Conservation (phyloP, 2,888 invertebrate genomes). For the Exephanes ischioxanthus region DNA sequence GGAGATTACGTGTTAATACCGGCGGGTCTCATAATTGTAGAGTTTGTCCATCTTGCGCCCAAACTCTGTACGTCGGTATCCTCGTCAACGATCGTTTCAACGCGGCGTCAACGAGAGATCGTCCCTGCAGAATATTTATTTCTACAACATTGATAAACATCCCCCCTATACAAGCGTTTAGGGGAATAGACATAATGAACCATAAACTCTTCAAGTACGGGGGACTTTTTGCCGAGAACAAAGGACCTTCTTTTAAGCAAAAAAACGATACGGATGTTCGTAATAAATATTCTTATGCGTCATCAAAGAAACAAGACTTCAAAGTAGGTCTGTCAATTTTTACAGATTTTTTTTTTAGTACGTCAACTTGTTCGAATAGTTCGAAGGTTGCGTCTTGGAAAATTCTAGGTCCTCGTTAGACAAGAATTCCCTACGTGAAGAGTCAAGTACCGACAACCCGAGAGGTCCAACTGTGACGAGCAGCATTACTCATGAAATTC, state of each 20-base stretch:
- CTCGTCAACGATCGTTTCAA: neutral
- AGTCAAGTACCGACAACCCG: too few relatives aligned
- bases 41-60: constrained; percentile 18
- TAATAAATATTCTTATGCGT: too few relatives aligned
- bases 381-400: too few relatives aligned
- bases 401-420: too few relatives aligned
- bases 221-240: too few relatives aligned
- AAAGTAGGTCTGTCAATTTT: too few relatives aligned
- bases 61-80: constrained; percentile 26
- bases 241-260: too few relatives aligned
- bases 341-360: too few relatives aligned
- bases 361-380: too few relatives aligned
- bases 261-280: too few relatives aligned
- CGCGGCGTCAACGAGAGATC: neutral
- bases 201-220: neutral
- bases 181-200: neutral
- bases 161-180: neutral
- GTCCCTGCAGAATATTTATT: constrained; percentile 28
- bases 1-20: constrained; percentile 76
- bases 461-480: neutral
- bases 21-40: constrained; percentile 68
- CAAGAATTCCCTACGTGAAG: too few relatives aligned
- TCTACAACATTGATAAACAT: neutral
- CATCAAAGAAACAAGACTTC: too few relatives aligned
- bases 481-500: neutral